Base-by-base conservation (phyloP, 92 coral and sea anemone genomes). In the Heliopora coerulea region DNA sequence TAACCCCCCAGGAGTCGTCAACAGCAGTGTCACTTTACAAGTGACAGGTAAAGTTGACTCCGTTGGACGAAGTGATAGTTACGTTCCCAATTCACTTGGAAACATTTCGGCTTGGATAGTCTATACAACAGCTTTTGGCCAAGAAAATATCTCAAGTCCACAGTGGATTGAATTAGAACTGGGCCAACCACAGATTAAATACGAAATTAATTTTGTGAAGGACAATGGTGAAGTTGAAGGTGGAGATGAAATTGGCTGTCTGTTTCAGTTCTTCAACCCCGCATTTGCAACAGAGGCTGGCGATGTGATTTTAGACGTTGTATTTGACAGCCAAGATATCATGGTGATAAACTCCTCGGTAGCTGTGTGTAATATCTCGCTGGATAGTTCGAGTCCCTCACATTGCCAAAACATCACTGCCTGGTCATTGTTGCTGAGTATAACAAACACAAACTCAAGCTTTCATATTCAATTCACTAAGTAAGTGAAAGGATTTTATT, bases 181-280 rank as follows among this genome's bases (percentile, higher is more conserved):
- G 26, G 90, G 86, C 15, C 86, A 93, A 30, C 98, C 98, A 29
- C 72, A 79, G 41, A 80, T 93, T 12, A 61, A 54, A 42, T 48
- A 37, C 14, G 41, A 74, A 9, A 52, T 70, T 62, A 50, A 50
- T 23, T 79, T 89, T 8, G 30, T 48, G 11, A 49, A 64, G 29
- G 48, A 32, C 25, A 68, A 58, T 70, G 73, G 83, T 18, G 62
- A 68, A 7, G 84, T 75, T 49, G 88, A 89, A 73, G 95, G 88
- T n/a, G 76, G 78, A 49, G 86, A 78, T 20, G 28, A 64, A 17
- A 73, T 82, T 24, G 26, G 26, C 17, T 68, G 77, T 39, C 23
- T 48, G 20, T 89, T 77, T 44, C 57, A 78, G 27, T 78, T 89
- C 13, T 66, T 50, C 18, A 92, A 92, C 78, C 97, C 97, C 50